Evolutionary conservation across 2,888 invertebrate species (phyloP).

Genomic region (Lissonota sp.): DNA sequence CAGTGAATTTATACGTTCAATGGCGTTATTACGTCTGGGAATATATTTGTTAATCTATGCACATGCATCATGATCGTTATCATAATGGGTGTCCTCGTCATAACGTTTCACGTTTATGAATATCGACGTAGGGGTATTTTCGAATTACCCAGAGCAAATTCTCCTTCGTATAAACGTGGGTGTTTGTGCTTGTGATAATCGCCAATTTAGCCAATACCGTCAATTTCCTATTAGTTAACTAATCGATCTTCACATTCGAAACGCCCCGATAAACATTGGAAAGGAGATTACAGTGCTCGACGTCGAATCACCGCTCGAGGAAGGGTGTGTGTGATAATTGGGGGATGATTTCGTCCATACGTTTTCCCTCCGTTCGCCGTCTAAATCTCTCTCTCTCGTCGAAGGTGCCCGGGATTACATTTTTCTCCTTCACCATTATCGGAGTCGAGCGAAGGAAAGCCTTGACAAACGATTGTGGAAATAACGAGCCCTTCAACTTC

Average conservation of each 20-base stretch:
- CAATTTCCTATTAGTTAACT: conserved; percentile 10
- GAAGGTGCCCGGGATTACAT: too few species aligned
- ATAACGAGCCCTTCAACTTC: too few species aligned
- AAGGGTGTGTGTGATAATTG: too few species aligned
- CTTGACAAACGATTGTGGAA: too few species aligned
- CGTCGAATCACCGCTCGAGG: not conserved
- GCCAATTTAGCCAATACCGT: conserved; percentile 25
- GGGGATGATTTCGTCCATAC: too few species aligned
- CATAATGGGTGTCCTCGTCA: conserved; percentile 4
- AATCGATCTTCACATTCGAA: not conserved
- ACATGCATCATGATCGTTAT: conserved; percentile 15
- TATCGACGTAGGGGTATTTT: not conserved
- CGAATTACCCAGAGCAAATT: not conserved
- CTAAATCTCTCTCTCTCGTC: too few species aligned
- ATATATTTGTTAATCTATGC: not conserved
- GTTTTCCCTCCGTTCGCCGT: too few species aligned
- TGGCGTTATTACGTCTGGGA: not conserved
- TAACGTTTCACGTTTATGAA: not conserved
- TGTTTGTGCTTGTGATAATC: conserved; percentile 14
- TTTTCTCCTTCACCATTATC: too few species aligned
- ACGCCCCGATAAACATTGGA: not conserved
- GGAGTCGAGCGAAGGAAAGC: too few species aligned
- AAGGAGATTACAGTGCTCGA: not conserved
- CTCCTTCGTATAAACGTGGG: not conserved
- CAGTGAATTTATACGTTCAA: too few species aligned